These are phyloP conservation scores for Coenobita brevimanus DNA, from an alignment of 1,140 invertebrate genomes.

Conservation along the genomic window DNA sequence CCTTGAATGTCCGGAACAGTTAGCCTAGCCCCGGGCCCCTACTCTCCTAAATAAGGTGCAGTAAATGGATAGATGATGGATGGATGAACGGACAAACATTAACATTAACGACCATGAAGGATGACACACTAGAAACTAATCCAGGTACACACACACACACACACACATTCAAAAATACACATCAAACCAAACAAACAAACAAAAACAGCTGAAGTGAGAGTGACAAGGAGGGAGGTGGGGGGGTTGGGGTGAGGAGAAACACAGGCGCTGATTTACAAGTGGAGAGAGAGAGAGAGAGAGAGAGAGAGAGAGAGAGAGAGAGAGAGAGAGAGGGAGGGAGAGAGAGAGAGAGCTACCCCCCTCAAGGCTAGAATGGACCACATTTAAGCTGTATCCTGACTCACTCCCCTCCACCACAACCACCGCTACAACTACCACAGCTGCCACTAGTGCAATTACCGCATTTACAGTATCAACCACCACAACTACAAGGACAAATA, in stretches of 20 bases:
- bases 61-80: too few species aligned
- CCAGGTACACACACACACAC: background rate
- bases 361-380: too few species aligned
- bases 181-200: background rate
- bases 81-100: background rate
- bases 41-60: too few species aligned
- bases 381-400: too few species aligned
- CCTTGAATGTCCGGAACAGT: too few species aligned
- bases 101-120: background rate
- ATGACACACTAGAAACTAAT: background rate
- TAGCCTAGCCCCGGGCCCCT: too few species aligned
- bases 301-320: background rate
- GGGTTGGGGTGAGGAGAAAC: background rate
- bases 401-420: too few species aligned
- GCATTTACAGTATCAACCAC: too few species aligned
- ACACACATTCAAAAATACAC: background rate
- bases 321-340: background rate
- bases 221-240: background rate
- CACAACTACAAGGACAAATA: too few species aligned
- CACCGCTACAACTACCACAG: too few species aligned
- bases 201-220: background rate
- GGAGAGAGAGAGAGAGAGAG: background rate
- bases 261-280: background rate
- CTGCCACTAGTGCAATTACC: too few species aligned
- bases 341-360: background rate